phyloP scores from a whole-genome alignment of 1,140 invertebrate species.

The Sipha flava region DNA sequence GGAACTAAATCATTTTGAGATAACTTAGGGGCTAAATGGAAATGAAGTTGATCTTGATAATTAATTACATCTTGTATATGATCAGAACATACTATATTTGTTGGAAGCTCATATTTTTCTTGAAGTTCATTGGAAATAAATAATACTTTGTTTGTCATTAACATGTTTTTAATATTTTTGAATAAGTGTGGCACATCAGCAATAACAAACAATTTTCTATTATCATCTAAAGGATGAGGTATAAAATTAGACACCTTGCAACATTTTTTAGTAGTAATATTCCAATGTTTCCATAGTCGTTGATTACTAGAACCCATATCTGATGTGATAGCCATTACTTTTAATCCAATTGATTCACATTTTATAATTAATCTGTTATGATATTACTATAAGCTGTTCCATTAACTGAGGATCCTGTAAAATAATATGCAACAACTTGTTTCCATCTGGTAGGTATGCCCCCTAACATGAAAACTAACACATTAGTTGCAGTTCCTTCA shows the following conservation, averaged over 20 bases:
- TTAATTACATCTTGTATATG: background rate
- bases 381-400: no score
- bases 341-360: no score
- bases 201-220: background rate
- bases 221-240: background rate
- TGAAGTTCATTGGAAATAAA: background rate
- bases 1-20: background rate
- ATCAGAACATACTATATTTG: background rate
- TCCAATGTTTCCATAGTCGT: background rate
- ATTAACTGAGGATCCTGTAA: background rate
- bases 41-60: background rate
- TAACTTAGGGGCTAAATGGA: background rate
- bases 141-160: background rate
- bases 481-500: background rate
- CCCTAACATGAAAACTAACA: conserved; percentile 1
- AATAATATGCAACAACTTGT: conserved; percentile 12
- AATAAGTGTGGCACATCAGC: background rate
- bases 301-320: background rate
- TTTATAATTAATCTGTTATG: no score
- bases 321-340: no score
- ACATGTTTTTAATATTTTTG: background rate
- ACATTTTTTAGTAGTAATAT: background rate
- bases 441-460: background rate
- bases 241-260: background rate
- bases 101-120: background rate